A percentile compares a stretch with the other conserved stretches of the same genome.
phyloP scores from a whole-genome alignment of 2,888 invertebrate species.

The Galeopsomyia nigrocyanea region DNA sequence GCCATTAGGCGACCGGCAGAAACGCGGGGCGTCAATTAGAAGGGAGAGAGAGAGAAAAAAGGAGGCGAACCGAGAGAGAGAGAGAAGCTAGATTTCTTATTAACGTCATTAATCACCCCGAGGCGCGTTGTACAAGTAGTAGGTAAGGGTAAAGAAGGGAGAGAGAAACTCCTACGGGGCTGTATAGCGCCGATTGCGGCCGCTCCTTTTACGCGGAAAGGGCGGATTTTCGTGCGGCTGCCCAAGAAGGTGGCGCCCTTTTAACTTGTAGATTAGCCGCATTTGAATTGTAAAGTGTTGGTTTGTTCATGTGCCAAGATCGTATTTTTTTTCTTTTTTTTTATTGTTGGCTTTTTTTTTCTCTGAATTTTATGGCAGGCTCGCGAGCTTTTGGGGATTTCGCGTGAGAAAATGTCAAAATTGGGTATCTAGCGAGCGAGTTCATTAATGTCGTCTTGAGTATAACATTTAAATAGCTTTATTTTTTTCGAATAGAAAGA shows the following conservation, averaged over 20 bases:
- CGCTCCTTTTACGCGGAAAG: constrained; percentile 26
- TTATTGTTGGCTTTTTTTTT: background rate
- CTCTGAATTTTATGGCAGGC: constrained; percentile 7
- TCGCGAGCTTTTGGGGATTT: too few species aligned
- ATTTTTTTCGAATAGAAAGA: constrained; percentile 7
- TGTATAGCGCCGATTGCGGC: constrained; percentile 1
- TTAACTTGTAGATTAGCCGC: constrained; percentile 38
- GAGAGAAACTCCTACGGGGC: constrained; percentile 18
- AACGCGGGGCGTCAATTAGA: constrained; percentile 52
- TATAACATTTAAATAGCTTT: too few species aligned
- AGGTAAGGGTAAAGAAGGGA: constrained; percentile 1
- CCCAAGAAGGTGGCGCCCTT: constrained; percentile 30
- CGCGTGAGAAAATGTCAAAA: too few species aligned
- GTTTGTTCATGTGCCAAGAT: background rate
- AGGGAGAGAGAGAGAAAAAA: constrained; percentile 11
- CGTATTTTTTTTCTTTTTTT: background rate
- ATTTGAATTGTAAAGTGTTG: constrained; percentile 36
- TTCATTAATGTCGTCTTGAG: too few species aligned
- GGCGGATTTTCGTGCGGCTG: constrained; percentile 37
- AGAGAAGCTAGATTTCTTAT: constrained; percentile 53
- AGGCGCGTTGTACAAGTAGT: constrained; percentile 16
- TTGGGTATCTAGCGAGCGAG: too few species aligned
- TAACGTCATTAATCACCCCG: constrained; percentile 60
- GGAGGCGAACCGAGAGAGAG: constrained; percentile 26
- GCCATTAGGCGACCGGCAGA: constrained; percentile 49